phyloP scores from a whole-genome alignment of 2,113 vertebrate species.

The Herpailurus yagouaroundi region DNA sequence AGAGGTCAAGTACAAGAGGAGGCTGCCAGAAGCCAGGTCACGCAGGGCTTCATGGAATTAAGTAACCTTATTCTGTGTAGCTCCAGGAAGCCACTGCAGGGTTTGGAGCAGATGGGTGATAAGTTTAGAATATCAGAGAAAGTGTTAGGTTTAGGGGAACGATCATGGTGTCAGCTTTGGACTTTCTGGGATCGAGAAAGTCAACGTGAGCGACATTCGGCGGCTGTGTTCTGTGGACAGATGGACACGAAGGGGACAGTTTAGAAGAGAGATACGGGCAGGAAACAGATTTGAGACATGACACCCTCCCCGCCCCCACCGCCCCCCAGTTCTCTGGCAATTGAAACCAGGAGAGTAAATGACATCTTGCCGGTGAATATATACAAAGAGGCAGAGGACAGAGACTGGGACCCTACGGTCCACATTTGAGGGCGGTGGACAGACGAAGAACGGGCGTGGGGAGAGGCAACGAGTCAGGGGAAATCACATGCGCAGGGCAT shows the following conservation, averaged over 20 bases:
- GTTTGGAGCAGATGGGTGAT: neutral
- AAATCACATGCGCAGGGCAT: neutral
- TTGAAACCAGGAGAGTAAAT: neutral
- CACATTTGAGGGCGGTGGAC: neutral
- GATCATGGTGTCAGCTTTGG: neutral
- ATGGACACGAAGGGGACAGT: neutral
- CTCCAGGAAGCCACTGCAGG: neutral
- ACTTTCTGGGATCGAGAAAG: neutral
- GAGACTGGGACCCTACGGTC: neutral
- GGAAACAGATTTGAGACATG: neutral
- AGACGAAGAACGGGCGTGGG: neutral
- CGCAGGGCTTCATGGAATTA: neutral
- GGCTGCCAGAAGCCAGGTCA: neutral
- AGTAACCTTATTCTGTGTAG: neutral
- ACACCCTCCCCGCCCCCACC: no score
- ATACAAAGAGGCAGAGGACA: neutral
- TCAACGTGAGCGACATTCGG: neutral
- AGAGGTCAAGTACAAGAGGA: neutral
- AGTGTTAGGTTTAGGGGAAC: neutral
- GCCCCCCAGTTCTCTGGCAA: neutral
- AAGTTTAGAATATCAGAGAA: neutral
- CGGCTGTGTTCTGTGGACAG: neutral
- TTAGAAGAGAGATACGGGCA: neutral
- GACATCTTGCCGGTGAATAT: neutral
- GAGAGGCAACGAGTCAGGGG: neutral